Conservation (phyloP, 2,113 vertebrate genomes). For the Xiphophorus maculatus region DNA sequence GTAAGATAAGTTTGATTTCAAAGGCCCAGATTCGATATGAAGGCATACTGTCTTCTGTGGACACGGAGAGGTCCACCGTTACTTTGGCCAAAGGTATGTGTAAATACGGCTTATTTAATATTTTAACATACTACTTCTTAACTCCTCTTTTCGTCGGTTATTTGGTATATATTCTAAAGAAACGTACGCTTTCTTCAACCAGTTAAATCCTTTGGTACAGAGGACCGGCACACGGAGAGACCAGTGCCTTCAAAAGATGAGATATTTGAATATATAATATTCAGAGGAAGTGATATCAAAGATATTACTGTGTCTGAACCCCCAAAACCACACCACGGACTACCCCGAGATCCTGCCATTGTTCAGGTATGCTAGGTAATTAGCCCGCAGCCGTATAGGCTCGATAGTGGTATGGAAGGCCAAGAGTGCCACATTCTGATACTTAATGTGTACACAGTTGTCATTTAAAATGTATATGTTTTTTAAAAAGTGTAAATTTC, state of each 20-base stretch:
- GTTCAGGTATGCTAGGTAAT: constrained; percentile 83
- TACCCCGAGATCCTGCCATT: constrained; percentile 98
- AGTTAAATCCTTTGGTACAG: constrained; percentile 96
- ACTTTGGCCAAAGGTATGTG: constrained; percentile 88
- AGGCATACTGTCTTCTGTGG: constrained; percentile 90
- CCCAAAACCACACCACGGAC: constrained; percentile 88
- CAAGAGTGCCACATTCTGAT: too few species aligned
- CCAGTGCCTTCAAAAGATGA: constrained; percentile 93
- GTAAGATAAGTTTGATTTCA: constrained; percentile 92
- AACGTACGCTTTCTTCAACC: background rate
- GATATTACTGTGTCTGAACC: constrained; percentile 98
- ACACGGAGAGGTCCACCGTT: constrained; percentile 95
- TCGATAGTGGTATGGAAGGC: too few species aligned
- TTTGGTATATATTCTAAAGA: background rate
- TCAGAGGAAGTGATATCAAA: constrained; percentile 97
- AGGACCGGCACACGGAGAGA: constrained; percentile 91
- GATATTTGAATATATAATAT: constrained; percentile 96
- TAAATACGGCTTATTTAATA: background rate
- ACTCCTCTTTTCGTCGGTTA: background rate
- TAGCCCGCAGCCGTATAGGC: too few species aligned
- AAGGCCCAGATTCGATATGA: constrained; percentile 95
- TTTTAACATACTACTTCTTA: background rate
- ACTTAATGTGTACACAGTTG: too few species aligned
- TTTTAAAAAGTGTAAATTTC: too few species aligned
- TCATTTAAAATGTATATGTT: too few species aligned